These are phyloP conservation scores for Nomada fabriciana DNA, from an alignment of 2,888 invertebrate species.

Conservation along the genomic window DNA sequence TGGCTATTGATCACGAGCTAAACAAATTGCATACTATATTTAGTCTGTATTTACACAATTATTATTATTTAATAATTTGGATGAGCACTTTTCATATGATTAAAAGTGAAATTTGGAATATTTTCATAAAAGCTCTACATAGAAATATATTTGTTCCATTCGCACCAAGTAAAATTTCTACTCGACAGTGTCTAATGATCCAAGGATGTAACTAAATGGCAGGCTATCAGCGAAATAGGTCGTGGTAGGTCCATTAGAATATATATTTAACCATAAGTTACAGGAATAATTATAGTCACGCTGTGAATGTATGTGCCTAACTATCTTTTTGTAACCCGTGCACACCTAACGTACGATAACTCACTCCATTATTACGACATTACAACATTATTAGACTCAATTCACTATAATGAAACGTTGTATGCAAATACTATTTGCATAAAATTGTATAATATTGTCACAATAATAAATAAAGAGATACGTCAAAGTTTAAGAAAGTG, in stretches of 20 bases:
- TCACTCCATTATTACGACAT: too few relatives aligned
- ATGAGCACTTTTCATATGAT: too few relatives aligned
- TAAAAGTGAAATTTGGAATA: neutral
- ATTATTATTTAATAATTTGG: too few relatives aligned
- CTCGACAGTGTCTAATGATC: neutral
- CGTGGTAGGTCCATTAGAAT: constrained; percentile 43
- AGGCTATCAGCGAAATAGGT: constrained; percentile 3
- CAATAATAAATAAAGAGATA: too few relatives aligned
- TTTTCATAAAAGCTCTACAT: neutral
- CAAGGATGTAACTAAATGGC: constrained; percentile 5
- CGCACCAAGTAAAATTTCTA: neutral
- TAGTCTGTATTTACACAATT: too few relatives aligned
- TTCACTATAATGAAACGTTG: too few relatives aligned
- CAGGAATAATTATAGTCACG: constrained; percentile 4
- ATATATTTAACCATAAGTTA: constrained; percentile 12
- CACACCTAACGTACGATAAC: neutral
- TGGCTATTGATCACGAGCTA: too few relatives aligned
- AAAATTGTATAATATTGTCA: too few relatives aligned
- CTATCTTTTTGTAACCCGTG: constrained; percentile 2
- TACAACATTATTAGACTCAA: too few relatives aligned
- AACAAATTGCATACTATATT: too few relatives aligned
- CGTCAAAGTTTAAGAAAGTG: too few relatives aligned
- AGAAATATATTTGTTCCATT: neutral
- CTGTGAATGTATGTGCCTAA: neutral
- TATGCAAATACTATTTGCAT: too few relatives aligned